Conservation (phyloP, 2,797 vertebrate species). For the Trichosurus vulpecula region DNA sequence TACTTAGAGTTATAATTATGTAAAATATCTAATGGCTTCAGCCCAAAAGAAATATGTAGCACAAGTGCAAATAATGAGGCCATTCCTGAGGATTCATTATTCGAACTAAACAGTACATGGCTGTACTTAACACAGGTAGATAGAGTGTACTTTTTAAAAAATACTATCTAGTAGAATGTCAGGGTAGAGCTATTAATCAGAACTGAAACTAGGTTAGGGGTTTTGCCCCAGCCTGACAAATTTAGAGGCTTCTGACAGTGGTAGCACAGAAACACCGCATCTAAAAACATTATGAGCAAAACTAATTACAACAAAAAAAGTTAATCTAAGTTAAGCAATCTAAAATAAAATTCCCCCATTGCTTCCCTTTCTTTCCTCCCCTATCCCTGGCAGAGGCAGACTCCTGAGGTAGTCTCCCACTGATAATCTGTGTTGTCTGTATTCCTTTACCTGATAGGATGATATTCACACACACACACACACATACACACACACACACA, state of each 20-base stretch:
- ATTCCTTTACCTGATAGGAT: no score
- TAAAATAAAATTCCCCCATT: no score
- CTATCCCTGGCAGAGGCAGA: no score
- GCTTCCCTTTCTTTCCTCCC: no score
- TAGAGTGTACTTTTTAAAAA: not conserved
- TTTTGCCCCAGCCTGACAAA: not conserved
- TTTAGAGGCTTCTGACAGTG: not conserved
- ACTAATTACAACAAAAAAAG: not conserved
- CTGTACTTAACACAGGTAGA: not conserved
- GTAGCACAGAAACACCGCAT: not conserved
- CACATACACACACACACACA: no score
- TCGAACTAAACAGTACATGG: not conserved
- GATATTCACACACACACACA: no score
- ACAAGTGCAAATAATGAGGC: not conserved
- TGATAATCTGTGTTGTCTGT: no score
- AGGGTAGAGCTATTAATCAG: not conserved
- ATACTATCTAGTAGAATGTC: not conserved
- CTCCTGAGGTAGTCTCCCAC: no score
- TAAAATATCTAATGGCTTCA: not conserved
- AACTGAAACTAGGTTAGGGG: not conserved
- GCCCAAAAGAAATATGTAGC: not conserved
- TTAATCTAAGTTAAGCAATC: not conserved
- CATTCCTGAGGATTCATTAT: not conserved
- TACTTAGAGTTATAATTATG: not conserved
- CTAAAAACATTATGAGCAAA: not conserved